phyloP scores from a whole-genome alignment of 2,113 vertebrate species.

The Parus major region DNA sequence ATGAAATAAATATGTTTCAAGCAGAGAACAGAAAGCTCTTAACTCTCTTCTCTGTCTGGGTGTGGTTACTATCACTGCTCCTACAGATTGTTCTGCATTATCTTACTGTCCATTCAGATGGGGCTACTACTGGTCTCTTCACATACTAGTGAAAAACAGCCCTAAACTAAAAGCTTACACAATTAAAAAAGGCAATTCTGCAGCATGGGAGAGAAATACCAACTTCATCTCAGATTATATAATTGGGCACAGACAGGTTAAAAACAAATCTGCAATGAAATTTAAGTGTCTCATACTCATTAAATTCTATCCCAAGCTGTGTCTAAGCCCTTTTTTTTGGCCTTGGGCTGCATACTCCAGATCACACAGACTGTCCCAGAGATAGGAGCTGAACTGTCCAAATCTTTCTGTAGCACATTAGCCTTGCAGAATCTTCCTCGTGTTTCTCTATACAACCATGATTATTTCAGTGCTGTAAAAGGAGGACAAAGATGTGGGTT shows the following conservation, averaged over 20 bases:
- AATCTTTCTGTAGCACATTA: not conserved
- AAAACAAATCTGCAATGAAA: not conserved
- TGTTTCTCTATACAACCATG: not conserved
- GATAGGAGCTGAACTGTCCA: not conserved
- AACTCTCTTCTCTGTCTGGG: slow-evolving; percentile 8
- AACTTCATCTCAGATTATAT: not conserved
- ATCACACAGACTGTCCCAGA: not conserved
- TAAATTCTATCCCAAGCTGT: not conserved
- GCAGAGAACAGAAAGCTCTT: slow-evolving; percentile 16
- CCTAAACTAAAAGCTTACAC: not conserved
- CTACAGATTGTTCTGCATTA: slow-evolving; percentile 18
- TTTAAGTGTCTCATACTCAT: not conserved
- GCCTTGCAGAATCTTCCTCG: not conserved
- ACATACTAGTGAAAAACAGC: not conserved
- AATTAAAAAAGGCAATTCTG: not conserved
- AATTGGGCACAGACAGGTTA: not conserved
- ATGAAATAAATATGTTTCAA: slow-evolving; percentile 5
- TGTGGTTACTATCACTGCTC: slow-evolving; percentile 28
- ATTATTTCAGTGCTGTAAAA: not conserved
- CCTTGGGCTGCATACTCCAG: not conserved
- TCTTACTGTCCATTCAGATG: not conserved
- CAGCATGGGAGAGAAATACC: not conserved
- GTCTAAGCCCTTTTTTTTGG: not conserved
- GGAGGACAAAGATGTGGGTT: not conserved
- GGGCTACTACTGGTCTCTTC: not conserved